These are phyloP conservation scores for Aegithalos caudatus DNA, from an alignment of 2,113 vertebrate species.

Conservation along the genomic window DNA sequence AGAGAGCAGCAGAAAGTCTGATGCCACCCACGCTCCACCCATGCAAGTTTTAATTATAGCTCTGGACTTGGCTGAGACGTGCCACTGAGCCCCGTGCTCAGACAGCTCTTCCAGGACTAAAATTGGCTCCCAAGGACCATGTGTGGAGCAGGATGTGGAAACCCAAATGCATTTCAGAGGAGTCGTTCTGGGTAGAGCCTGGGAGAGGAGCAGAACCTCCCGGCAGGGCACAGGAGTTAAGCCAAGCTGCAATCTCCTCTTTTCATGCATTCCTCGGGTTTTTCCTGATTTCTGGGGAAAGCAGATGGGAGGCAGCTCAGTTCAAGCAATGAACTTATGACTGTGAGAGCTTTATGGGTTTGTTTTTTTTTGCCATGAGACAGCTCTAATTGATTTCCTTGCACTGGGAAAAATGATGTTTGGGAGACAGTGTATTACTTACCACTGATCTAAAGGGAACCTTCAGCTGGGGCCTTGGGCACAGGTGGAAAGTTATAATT, in stretches of 20 bases:
- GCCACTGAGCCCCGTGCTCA: background rate
- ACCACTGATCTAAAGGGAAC: background rate
- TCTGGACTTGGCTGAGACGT: background rate
- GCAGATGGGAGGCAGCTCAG: background rate
- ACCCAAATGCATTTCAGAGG: background rate
- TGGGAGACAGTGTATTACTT: background rate
- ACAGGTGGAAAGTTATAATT: background rate
- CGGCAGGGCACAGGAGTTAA: background rate
- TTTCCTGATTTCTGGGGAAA: background rate
- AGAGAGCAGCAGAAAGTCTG: slow-evolving; percentile 20
- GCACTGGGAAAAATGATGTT: background rate
- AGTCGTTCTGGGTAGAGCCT: background rate
- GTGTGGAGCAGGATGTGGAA: background rate
- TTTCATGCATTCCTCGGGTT: background rate
- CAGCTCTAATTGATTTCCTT: background rate
- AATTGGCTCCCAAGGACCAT: slow-evolving; percentile 19
- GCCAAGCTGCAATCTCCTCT: background rate
- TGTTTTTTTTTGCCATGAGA: background rate
- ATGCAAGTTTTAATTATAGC: slow-evolving; percentile 56
- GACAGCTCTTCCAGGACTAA: background rate
- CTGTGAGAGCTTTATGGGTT: background rate
- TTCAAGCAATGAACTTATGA: background rate
- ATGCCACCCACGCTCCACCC: slow-evolving; percentile 47
- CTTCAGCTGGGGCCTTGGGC: background rate
- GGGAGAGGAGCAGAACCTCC: background rate